These are phyloP conservation scores for Platanista minor DNA, from an alignment of 2,113 vertebrate genomes.

Conservation along the genomic window DNA sequence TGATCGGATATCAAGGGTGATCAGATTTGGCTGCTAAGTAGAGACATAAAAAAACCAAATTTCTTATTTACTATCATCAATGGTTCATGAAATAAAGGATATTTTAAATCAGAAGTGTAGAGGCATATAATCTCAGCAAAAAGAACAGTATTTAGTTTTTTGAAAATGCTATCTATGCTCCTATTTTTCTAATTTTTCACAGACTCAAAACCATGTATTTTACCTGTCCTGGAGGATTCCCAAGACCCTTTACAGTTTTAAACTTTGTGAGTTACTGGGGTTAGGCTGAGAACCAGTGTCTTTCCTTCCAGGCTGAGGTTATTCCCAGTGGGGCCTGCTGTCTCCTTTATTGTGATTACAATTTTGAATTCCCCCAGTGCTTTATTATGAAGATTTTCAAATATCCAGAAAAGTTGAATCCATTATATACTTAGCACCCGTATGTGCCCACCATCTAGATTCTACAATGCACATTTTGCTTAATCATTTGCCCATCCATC, in stretches of 20 bases:
- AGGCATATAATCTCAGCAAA: not conserved
- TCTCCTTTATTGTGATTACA: not conserved
- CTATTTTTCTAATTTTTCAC: not conserved
- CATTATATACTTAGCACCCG: not conserved
- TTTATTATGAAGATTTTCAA: not conserved
- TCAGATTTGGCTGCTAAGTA: not conserved
- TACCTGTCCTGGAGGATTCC: not conserved
- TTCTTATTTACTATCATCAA: not conserved
- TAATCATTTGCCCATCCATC: not conserved
- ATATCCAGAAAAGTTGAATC: not conserved
- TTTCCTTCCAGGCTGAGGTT: not conserved
- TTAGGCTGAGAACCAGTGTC: not conserved
- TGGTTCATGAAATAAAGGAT: not conserved
- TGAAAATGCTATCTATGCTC: not conserved
- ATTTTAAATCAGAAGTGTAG: not conserved
- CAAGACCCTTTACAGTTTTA: not conserved
- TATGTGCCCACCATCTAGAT: not conserved
- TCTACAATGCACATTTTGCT: not conserved
- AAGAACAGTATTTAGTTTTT: not conserved
- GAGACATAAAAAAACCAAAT: not conserved
- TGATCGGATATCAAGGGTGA: not conserved
- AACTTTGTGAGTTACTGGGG: not conserved
- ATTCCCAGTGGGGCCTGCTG: not conserved
- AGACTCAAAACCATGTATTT: not conserved
- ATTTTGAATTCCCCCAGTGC: not conserved